Evolutionary conservation across 2,888 invertebrate species (phyloP).

Genomic region (Acanthoscelides obtectus): DNA sequence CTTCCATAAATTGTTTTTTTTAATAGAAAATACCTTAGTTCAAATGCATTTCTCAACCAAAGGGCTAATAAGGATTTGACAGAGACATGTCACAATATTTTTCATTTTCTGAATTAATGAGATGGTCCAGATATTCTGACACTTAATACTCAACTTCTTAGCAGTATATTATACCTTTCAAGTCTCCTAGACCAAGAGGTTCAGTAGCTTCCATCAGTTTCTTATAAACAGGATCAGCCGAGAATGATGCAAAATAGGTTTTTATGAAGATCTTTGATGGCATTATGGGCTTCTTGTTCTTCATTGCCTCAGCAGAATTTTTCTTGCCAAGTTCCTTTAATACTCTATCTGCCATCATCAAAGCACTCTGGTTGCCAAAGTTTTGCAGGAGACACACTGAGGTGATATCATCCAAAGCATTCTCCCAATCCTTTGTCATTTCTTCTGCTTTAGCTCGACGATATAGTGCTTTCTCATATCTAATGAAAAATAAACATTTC

Average conservation of each 20-base stretch:
- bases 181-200: conserved; percentile 37
- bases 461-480: conserved; percentile 82
- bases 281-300: conserved; percentile 64
- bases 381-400: conserved; percentile 87
- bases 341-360: conserved; percentile 82
- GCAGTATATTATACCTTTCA: conserved; percentile 36
- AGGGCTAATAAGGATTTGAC: too few species aligned
- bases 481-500: too few species aligned
- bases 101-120: too few species aligned
- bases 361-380: conserved; percentile 76
- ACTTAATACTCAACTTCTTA: too few species aligned
- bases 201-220: conserved; percentile 45
- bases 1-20: too few species aligned
- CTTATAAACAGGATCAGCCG: conserved; percentile 74
- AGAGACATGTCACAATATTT: too few species aligned
- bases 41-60: too few species aligned
- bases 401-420: conserved; percentile 87
- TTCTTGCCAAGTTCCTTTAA: conserved; percentile 74
- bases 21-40: too few species aligned
- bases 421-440: conserved; percentile 69
- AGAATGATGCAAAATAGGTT: conserved; percentile 83
- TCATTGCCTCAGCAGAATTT: conserved; percentile 72
- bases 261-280: conserved; percentile 84
- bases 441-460: conserved; percentile 82
- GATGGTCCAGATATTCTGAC: too few species aligned